phyloP scores from a whole-genome alignment of 53 echinoderm and acorn worm species.

The Echinarachnius parma region DNA sequence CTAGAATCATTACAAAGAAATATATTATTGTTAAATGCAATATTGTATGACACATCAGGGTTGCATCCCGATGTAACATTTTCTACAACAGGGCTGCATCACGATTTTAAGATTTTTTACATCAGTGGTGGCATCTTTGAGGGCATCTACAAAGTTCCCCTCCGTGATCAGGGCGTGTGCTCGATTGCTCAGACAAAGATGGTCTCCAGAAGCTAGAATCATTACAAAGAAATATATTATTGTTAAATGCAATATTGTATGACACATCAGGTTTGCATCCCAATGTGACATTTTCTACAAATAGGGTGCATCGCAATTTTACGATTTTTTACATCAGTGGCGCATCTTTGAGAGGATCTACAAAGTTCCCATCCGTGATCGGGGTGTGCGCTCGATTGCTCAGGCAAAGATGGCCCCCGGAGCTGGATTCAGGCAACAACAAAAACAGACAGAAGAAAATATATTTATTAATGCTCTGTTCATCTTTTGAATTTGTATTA shows the following conservation, averaged over 20 bases:
- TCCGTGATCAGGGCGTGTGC: conserved; percentile 53
- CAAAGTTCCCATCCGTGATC: conserved; percentile 22
- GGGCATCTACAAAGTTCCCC: conserved; percentile 49
- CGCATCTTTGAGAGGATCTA: conserved; percentile 66
- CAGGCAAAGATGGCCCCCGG: conserved; percentile 61
- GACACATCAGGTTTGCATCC: too few species aligned
- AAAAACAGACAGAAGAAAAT: too few species aligned
- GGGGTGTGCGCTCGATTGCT: conserved; percentile 79
- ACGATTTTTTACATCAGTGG: too few species aligned
- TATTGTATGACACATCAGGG: background rate
- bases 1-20: conserved; percentile 26
- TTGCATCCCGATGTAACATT: too few species aligned
- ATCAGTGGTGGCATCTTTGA: conserved; percentile 62
- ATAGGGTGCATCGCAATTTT: too few species aligned
- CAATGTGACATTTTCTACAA: too few species aligned
- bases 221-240: background rate
- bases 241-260: background rate
- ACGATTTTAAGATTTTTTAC: too few species aligned
- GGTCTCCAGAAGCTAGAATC: conserved; percentile 63
- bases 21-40: background rate
- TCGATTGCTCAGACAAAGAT: conserved; percentile 74
- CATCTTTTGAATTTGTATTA: too few species aligned
- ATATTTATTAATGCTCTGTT: too few species aligned
- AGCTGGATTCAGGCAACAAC: too few species aligned
- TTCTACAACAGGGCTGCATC: too few species aligned